These are phyloP conservation scores for Lapara coniferarum DNA, from an alignment of 2,888 invertebrate genomes.

Conservation along the genomic window DNA sequence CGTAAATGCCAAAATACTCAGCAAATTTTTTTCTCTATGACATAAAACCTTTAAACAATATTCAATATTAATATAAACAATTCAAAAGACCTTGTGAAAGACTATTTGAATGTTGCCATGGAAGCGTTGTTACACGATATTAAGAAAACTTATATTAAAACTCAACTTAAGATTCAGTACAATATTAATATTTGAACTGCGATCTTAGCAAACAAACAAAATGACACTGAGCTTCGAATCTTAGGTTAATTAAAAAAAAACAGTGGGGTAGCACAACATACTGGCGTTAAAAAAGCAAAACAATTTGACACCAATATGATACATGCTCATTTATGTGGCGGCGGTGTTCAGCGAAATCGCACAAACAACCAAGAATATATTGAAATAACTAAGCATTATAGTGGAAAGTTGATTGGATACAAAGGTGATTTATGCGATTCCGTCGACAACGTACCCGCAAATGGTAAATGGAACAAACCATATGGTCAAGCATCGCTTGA, in stretches of 20 bases:
- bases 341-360: background rate
- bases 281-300: background rate
- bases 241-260: conserved; percentile 24
- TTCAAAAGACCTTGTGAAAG: no score
- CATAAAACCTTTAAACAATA: background rate
- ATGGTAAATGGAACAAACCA: conserved; percentile 73
- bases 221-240: background rate
- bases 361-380: background rate
- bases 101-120: background rate
- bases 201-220: background rate
- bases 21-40: background rate
- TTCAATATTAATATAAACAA: no score
- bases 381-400: background rate
- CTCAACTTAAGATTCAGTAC: conserved; percentile 22
- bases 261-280: conserved; percentile 7
- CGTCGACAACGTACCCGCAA: conserved; percentile 20
- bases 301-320: background rate
- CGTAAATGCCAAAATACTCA: conserved; percentile 2
- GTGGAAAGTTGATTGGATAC: background rate
- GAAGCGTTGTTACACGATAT: conserved; percentile 15
- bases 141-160: background rate
- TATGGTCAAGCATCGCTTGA: conserved; percentile 74
- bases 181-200: background rate
- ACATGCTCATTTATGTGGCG: conserved; percentile 14
- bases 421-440: conserved; percentile 3